Percentiles rank a stretch among this genome's conserved stretches.
Evolutionary conservation across 2,113 vertebrate species (phyloP).

Genomic region (Callorhinus ursinus): DNA sequence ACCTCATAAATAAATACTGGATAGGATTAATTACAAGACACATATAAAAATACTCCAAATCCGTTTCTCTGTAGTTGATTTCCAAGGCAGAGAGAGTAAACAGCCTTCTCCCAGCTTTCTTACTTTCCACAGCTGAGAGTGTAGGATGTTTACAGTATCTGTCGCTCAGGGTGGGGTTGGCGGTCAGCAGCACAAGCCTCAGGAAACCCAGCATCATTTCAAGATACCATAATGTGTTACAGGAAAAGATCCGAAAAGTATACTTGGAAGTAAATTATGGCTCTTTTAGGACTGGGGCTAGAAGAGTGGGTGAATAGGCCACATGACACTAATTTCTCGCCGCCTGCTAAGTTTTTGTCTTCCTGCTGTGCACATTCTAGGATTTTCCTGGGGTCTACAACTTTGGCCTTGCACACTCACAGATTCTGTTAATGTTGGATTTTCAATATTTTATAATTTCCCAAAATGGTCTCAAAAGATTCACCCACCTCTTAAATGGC

Average conservation of each 20-base stretch:
- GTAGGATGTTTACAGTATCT: constrained; percentile 99
- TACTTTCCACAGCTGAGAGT: constrained; percentile 96
- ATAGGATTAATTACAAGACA: neutral
- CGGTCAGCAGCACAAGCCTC: constrained; percentile 63
- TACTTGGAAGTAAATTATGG: neutral
- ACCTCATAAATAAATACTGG: constrained; percentile 4
- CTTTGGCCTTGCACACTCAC: neutral
- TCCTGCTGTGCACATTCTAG: neutral
- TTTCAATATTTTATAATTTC: neutral
- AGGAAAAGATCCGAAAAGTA: neutral
- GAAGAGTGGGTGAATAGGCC: neutral
- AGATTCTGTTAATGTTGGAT: neutral
- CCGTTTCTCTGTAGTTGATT: constrained; percentile 79
- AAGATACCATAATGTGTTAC: neutral
- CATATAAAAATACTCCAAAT: neutral
- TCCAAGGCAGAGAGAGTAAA: constrained; percentile 96
- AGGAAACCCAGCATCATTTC: constrained; percentile 53
- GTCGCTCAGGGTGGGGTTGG: constrained; percentile 85
- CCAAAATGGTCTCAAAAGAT: constrained; percentile 39
- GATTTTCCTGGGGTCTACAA: neutral
- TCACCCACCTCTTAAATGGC: neutral
- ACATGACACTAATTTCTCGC: neutral
- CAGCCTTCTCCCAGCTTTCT: constrained; percentile 98
- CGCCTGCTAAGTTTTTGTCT: neutral
- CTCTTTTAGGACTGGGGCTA: neutral